These are phyloP conservation scores for Hydrolagus affinis DNA, from an alignment of 2,113 vertebrate species.

Conservation along the genomic window DNA sequence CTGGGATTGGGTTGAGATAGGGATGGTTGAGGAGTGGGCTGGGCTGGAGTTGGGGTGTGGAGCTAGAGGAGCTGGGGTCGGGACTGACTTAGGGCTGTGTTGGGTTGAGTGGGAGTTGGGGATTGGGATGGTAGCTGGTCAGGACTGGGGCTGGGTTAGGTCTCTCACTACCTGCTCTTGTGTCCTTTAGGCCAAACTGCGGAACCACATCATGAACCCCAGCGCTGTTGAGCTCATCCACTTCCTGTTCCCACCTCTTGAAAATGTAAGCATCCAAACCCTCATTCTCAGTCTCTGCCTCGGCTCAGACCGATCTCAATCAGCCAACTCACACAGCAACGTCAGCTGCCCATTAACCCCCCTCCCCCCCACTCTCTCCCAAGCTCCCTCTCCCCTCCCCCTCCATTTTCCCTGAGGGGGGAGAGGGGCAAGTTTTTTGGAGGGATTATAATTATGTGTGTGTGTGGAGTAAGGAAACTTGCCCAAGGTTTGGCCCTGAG, in stretches of 20 bases:
- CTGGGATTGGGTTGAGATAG: no score
- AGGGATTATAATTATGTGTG: neutral
- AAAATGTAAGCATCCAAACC: conserved; percentile 59
- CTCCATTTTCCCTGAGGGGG: no score
- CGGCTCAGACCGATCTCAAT: no score
- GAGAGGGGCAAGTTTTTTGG: neutral
- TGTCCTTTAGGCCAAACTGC: conserved; percentile 61
- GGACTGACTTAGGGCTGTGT: neutral
- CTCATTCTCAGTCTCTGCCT: neutral
- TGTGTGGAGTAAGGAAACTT: no score
- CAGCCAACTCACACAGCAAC: no score
- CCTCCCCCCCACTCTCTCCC: neutral
- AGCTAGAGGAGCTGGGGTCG: no score
- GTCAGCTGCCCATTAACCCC: neutral
- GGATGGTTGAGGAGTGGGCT: no score
- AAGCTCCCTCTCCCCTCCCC: neutral
- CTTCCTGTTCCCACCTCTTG: conserved; percentile 71
- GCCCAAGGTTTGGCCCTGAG: no score
- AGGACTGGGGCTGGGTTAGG: no score
- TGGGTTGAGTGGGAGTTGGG: neutral
- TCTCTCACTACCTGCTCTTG: neutral
- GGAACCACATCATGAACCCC: conserved; percentile 63
- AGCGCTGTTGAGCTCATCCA: conserved; percentile 72
- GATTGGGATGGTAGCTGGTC: neutral
- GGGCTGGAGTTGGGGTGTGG: no score